Evolutionary conservation across 2,797 vertebrate species (phyloP).

Genomic region (Lepus oiostolus): DNA sequence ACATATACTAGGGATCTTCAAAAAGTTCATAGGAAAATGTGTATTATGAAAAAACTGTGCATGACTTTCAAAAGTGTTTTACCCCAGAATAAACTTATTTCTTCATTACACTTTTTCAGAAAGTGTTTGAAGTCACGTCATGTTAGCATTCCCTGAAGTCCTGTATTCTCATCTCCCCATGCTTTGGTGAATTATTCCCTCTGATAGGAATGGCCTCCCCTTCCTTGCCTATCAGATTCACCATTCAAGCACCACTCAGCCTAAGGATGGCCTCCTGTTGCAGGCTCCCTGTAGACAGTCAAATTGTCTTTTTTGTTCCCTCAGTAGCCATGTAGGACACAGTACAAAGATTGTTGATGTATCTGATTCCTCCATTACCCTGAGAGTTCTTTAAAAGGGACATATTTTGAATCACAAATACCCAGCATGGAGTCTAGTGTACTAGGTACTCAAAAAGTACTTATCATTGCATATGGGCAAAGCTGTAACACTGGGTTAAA

Average conservation of each 20-base stretch:
- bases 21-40: too few species aligned
- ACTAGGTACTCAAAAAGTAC: not conserved
- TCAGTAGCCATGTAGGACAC: not conserved
- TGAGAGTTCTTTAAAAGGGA: not conserved
- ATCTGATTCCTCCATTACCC: not conserved
- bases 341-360: not conserved
- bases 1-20: too few species aligned
- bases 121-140: too few species aligned
- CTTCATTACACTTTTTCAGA: too few species aligned
- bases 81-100: too few species aligned
- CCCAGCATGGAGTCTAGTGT: not conserved
- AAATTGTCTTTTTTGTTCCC: not conserved
- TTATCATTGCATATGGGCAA: not conserved
- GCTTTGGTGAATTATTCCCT: not conserved
- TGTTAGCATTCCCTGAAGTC: not conserved
- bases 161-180: accelerated
- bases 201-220: not conserved
- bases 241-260: not conserved
- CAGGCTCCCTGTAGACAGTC: not conserved
- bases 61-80: too few species aligned
- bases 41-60: too few species aligned
- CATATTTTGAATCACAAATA: not conserved
- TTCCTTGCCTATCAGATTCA: not conserved
- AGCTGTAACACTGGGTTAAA: not conserved
- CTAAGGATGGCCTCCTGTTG: not conserved